These are phyloP conservation scores for Trichogramma pretiosum DNA, from an alignment of 1,140 invertebrate species.

Conservation along the genomic window DNA sequence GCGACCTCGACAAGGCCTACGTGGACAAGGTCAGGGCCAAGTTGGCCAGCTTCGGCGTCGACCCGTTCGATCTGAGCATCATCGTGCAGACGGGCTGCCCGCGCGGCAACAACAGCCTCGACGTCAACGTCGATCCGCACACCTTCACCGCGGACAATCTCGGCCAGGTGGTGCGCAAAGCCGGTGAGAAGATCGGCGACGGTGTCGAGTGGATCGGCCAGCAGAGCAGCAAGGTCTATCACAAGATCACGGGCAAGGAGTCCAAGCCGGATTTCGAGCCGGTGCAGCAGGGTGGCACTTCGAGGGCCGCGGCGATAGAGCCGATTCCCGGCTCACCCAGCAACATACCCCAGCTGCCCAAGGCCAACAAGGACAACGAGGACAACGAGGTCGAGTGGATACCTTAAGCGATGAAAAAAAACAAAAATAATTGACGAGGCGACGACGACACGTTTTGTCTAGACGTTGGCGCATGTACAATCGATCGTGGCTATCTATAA, in stretches of 20 bases:
- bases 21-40: slow-evolving; percentile 60
- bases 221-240: slow-evolving; percentile 49
- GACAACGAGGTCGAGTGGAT: slow-evolving; percentile 44
- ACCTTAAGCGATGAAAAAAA: slow-evolving; percentile 23
- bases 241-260: slow-evolving; percentile 38
- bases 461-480: too few species aligned
- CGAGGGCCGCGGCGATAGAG: background rate
- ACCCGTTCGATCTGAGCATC: slow-evolving; percentile 66
- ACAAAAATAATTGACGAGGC: background rate
- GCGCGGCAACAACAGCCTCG: slow-evolving; percentile 50
- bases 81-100: slow-evolving; percentile 62
- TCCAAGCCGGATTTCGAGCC: slow-evolving; percentile 14
- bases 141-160: slow-evolving; percentile 65
- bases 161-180: slow-evolving; percentile 60
- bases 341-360: slow-evolving; percentile 1
- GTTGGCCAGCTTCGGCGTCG: slow-evolving; percentile 53
- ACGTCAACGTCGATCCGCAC: slow-evolving; percentile 64
- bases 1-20: slow-evolving; percentile 57
- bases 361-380: slow-evolving; percentile 24
- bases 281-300: too few species aligned
- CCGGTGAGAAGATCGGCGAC: slow-evolving; percentile 61
- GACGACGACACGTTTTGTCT: too few species aligned
- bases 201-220: slow-evolving; percentile 51
- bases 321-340: background rate
- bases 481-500: too few species aligned